phyloP scores from a whole-genome alignment of 2,797 vertebrate species.

The Carduelis carduelis region DNA sequence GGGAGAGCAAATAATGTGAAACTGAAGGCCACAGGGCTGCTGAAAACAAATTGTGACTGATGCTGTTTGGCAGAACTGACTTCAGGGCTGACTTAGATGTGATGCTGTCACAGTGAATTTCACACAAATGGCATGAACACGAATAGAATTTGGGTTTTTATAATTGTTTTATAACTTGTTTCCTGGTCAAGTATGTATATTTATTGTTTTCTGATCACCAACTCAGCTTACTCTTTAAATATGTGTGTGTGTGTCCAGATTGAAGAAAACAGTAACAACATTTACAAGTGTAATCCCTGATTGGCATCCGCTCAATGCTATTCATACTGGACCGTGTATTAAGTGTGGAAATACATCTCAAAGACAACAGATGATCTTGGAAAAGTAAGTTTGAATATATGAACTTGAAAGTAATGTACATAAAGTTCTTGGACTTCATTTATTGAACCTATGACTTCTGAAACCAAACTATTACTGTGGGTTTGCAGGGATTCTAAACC shows the following conservation, averaged over 20 bases:
- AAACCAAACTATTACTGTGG: not conserved
- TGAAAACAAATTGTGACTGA: not conserved
- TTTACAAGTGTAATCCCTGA: conserved; percentile 83
- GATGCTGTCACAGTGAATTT: not conserved
- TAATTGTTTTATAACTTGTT: not conserved
- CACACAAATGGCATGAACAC: not conserved
- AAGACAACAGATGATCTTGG: conserved; percentile 82
- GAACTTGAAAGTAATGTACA: not conserved
- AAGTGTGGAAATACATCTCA: conserved; percentile 80
- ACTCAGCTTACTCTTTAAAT: not conserved
- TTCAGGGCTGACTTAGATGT: not conserved
- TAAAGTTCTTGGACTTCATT: not conserved
- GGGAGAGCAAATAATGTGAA: not conserved
- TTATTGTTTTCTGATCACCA: not conserved
- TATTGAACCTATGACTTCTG: not conserved
- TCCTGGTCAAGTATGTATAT: not conserved
- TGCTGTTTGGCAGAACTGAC: not conserved
- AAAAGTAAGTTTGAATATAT: conserved; percentile 78
- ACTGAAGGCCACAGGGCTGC: not conserved
- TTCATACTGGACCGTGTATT: conserved; percentile 82
- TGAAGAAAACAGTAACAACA: conserved; percentile 81
- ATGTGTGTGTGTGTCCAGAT: conserved; percentile 64
- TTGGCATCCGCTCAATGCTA: conserved; percentile 87
- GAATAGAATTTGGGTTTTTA: not conserved
- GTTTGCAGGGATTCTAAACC: not conserved